Evolutionary conservation across 2,113 vertebrate genomes (phyloP).

Genomic region (Carassius gibelio): DNA sequence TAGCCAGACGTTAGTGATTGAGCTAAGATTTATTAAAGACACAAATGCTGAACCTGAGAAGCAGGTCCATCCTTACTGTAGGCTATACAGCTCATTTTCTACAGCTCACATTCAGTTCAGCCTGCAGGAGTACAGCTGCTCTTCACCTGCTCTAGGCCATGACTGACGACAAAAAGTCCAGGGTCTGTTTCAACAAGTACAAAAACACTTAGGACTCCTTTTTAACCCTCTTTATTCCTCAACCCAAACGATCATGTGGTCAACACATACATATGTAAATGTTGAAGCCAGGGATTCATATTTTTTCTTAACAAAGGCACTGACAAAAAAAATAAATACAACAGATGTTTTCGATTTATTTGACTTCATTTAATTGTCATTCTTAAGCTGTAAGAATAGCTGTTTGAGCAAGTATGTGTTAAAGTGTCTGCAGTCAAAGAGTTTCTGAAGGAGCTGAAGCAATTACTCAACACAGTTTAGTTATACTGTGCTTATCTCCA

Average conservation of each 20-base stretch:
- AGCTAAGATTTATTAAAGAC: slow-evolving; percentile 24
- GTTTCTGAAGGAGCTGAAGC: not conserved
- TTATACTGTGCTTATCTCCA: not conserved
- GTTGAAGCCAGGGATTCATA: not conserved
- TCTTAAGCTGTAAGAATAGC: not conserved
- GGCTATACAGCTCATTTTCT: slow-evolving; percentile 16
- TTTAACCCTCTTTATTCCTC: not conserved
- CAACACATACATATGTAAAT: not conserved
- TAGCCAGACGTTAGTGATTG: slow-evolving; percentile 24
- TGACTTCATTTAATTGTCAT: not conserved
- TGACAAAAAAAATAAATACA: not conserved
- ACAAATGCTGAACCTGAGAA: not conserved
- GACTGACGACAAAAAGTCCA: slow-evolving; percentile 18
- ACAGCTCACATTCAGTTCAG: not conserved
- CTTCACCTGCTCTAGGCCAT: slow-evolving; percentile 34
- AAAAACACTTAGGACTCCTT: not conserved
- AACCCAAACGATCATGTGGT: not conserved
- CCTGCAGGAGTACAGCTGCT: slow-evolving; percentile 39
- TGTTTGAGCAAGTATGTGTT: not conserved
- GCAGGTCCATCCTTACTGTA: slow-evolving; percentile 1
- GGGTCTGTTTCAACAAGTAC: slow-evolving; percentile 9
- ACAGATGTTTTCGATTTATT: not conserved
- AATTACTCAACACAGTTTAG: not conserved
- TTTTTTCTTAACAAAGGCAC: not conserved
- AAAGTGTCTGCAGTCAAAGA: not conserved